Percentiles rank a stretch among this genome's conserved stretches.
Evolutionary conservation across 1,140 invertebrate species (phyloP).

Genomic region (Galleria mellonella): DNA sequence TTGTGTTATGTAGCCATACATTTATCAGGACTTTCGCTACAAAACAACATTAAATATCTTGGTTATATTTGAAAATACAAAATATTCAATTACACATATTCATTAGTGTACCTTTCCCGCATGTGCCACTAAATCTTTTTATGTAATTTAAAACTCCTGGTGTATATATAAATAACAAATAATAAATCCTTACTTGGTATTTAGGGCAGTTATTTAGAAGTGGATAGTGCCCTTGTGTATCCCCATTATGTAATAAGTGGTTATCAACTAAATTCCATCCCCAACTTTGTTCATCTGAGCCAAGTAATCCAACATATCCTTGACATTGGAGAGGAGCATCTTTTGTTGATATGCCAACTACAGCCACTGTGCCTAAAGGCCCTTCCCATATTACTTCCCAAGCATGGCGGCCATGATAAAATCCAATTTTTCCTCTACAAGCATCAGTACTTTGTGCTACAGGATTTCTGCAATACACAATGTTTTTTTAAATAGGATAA

Average conservation of each 20-base stretch:
- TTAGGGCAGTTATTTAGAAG: slow-evolving; percentile 97
- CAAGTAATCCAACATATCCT: slow-evolving; percentile 95
- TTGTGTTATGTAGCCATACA: too few relatives aligned
- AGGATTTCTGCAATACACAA: slow-evolving; percentile 84
- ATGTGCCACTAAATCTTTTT: too few relatives aligned
- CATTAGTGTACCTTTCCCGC: too few relatives aligned
- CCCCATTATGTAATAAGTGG: slow-evolving; percentile 96
- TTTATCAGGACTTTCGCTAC: too few relatives aligned
- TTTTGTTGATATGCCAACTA: slow-evolving; percentile 96
- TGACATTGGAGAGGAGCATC: slow-evolving; percentile 92
- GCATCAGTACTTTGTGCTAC: slow-evolving; percentile 99
- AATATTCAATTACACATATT: too few relatives aligned
- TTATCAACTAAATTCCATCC: slow-evolving; percentile 99
- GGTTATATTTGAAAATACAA: too few relatives aligned
- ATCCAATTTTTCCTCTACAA: slow-evolving; percentile 95
- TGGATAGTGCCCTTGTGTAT: slow-evolving; percentile 96
- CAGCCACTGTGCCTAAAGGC: slow-evolving; percentile 95
- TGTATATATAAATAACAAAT: too few relatives aligned
- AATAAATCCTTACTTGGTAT: slow-evolving; percentile 86
- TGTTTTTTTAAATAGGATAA: too few relatives aligned
- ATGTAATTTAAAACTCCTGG: too few relatives aligned
- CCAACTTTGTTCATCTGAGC: slow-evolving; percentile 98
- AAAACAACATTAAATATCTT: too few relatives aligned
- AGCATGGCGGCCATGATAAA: slow-evolving; percentile 93
- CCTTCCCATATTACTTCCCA: slow-evolving; percentile 99